Base-by-base conservation (phyloP, 2,797 vertebrate species). In the Enteromius unitaeniatus region DNA sequence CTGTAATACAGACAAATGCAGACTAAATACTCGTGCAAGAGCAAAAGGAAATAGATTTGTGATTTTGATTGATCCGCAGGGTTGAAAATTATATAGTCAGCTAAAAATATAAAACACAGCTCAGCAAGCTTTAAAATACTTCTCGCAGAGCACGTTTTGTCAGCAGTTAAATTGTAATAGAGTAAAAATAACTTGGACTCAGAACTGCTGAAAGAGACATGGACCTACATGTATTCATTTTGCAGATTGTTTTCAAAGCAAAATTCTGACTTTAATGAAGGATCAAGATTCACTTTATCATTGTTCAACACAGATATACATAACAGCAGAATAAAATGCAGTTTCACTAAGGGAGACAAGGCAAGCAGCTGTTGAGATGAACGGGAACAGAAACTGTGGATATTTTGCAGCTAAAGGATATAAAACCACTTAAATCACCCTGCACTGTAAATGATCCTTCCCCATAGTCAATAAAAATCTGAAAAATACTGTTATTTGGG, bases 41-140 rank as follows among this genome's bases (percentile, higher is more conserved):
- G 31, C 19, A 7, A 34, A 37, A n/a, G 11, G 10, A 67, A 67
- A 79, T n/a, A 51, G 77, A 64, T 21, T 45, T 40, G 15, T 34
- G 60, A 64, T 21, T 45, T 40, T 14, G 62, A 64, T 62, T 73
- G 69, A 81, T 62, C 40, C 68, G 37, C 11, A n/a, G 23, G 45
- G n/a, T 19, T 62, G 21, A 51, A 26, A 74, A 65, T 5, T 49
- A 65, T 23, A 51, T 26, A 37, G 26, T 23, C 13, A 15, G 42
- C 42, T 40, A 53, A 74, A 81, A 74, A 74, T 51, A 51, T 60
- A 60, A 81, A 69, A 75, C 31, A 67, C 10, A 67, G 21, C 45
- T 81, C 68, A 58, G 68, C 17, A 2, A 60, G 13, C 69, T 34
- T 77, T 77, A 45, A 67, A 53, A 26, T 75, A 65, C 17, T 19